Percentiles rank a stretch among this genome's conserved stretches.
Conservation (phyloP, 2,888 invertebrate species). For the Amiota mariae region DNA sequence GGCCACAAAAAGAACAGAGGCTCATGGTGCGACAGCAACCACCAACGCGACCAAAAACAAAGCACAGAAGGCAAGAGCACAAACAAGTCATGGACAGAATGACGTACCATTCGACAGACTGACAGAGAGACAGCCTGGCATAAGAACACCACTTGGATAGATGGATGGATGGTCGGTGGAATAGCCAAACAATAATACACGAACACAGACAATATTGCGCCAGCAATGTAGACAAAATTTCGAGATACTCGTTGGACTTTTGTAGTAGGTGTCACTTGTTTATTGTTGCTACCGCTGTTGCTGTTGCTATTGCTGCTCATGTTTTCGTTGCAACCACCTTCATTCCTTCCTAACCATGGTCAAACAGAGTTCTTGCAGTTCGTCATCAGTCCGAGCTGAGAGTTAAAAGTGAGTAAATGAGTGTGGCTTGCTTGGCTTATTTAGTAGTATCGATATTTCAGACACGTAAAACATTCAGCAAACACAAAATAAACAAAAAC, state of each 20-base stretch:
- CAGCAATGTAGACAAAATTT: conserved; percentile 9
- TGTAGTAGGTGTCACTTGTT: conserved; percentile 58
- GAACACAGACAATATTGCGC: conserved; percentile 40
- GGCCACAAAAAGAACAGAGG: conserved; percentile 35
- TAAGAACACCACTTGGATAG: conserved; percentile 13
- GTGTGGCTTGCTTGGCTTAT: conserved; percentile 43
- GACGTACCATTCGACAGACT: conserved; percentile 18
- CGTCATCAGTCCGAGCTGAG: no score
- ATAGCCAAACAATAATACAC: conserved; percentile 36
- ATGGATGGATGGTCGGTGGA: conserved; percentile 24
- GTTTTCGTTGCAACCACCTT: conserved; percentile 18
- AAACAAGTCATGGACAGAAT: conserved; percentile 28
- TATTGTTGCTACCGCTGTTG: conserved; percentile 34
- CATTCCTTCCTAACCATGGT: not conserved
- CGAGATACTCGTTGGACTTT: conserved; percentile 33
- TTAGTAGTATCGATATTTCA: conserved; percentile 61
- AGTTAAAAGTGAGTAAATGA: not conserved
- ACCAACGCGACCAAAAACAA: conserved; percentile 31
- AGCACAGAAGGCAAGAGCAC: not conserved
- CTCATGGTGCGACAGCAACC: conserved; percentile 3
- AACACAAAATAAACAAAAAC: not conserved
- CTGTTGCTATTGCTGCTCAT: conserved; percentile 34
- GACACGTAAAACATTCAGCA: conserved; percentile 52
- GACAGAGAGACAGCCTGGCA: conserved; percentile 27
- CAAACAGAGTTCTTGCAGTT: not conserved